A percentile compares a stretch with the other conserved stretches of the same genome.
Conservation (phyloP, 2,113 vertebrate genomes). For the Brachyhypopomus gauderio region DNA sequence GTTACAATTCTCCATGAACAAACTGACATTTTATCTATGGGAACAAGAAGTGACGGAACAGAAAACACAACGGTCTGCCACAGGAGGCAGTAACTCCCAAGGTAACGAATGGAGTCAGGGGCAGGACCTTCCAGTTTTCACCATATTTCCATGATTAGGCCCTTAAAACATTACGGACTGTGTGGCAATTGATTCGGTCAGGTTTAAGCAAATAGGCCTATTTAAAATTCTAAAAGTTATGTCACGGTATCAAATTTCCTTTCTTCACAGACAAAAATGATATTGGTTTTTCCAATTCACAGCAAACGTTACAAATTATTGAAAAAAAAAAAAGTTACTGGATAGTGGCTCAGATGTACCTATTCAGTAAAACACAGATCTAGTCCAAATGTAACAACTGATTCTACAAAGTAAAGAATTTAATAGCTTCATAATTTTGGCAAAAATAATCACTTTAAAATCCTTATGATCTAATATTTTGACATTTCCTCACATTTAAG, state of each 20-base stretch:
- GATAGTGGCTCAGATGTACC: conserved; percentile 4
- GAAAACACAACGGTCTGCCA: too few species aligned
- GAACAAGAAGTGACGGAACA: conserved; percentile 20
- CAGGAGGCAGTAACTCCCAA: not conserved
- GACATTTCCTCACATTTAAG: not conserved
- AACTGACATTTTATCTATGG: conserved; percentile 21
- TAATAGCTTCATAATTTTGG: not conserved
- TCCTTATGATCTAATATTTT: not conserved
- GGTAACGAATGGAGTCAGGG: not conserved
- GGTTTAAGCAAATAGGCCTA: conserved; percentile 4
- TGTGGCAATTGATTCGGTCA: conserved; percentile 51
- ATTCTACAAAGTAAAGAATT: not conserved
- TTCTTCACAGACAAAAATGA: conserved; percentile 11
- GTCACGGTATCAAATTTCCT: conserved; percentile 2
- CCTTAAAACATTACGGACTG: conserved; percentile 3
- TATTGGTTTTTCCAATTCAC: not conserved
- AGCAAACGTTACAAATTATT: not conserved
- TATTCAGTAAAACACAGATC: not conserved
- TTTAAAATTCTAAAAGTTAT: conserved; percentile 6
- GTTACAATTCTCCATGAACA: conserved; percentile 47
- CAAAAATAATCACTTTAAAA: conserved; percentile 4
- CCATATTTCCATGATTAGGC: not conserved
- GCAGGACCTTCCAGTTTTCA: conserved; percentile 26
- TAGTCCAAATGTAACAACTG: not conserved
- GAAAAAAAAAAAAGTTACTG: too few species aligned